phyloP scores from a whole-genome alignment of 2,797 vertebrate genomes.

The Lithobates sylvaticus region DNA sequence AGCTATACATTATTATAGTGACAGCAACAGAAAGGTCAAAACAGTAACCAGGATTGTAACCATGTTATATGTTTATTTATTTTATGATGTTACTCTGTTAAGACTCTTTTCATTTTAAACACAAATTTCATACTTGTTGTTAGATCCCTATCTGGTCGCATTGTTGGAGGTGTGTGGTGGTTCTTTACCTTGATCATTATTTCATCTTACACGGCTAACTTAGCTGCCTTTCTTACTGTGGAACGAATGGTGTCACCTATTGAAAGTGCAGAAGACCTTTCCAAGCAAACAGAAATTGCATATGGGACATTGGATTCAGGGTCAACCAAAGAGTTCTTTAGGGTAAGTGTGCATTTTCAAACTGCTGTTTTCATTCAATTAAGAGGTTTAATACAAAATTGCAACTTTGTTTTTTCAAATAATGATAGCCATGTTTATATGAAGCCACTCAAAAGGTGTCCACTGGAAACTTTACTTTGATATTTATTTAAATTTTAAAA shows the following conservation, averaged over 20 bases:
- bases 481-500: no score
- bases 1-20: no score
- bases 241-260: slow-evolving; percentile 99
- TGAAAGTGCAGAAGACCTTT: slow-evolving; percentile 97
- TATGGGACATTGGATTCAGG: slow-evolving; percentile 98
- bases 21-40: neutral
- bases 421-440: no score
- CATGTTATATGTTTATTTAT: neutral
- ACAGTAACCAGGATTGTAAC: neutral
- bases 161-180: slow-evolving; percentile 99
- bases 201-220: slow-evolving; percentile 99
- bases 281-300: slow-evolving; percentile 97
- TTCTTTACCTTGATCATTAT: slow-evolving; percentile 99
- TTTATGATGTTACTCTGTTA: neutral
- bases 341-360: slow-evolving; percentile 80
- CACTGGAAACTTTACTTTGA: no score
- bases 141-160: slow-evolving; percentile 98
- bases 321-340: slow-evolving; percentile 98
- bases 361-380: neutral
- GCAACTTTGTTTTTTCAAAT: no score
- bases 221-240: slow-evolving; percentile 99
- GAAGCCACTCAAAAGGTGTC: no score
- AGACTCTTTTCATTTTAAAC: slow-evolving; percentile 74
- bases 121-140: slow-evolving; percentile 84
- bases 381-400: neutral